Conservation (phyloP, 23 tunicate species). For the Styela plicata region DNA sequence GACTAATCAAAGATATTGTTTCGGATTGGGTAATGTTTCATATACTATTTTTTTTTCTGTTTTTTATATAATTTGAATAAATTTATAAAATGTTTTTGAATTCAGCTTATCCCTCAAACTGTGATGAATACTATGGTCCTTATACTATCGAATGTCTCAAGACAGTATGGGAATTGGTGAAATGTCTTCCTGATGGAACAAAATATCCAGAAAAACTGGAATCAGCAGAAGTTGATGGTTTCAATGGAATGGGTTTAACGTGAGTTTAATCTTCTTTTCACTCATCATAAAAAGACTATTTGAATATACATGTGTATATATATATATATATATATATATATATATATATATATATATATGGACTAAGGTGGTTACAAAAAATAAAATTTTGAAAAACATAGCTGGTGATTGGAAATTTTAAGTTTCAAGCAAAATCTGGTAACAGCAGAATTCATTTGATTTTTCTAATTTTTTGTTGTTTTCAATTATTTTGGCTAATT, state of each 20-base stretch:
- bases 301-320: too few species aligned
- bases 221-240: not conserved
- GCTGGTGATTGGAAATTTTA: too few species aligned
- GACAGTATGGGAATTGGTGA: constrained; percentile 8
- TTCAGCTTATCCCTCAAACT: constrained; percentile 18
- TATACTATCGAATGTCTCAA: not conserved
- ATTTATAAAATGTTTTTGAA: not conserved
- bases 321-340: too few species aligned
- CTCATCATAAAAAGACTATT: not conserved
- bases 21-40: constrained; percentile 8
- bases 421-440: too few species aligned
- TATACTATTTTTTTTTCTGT: not conserved
- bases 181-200: constrained; percentile 27
- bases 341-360: too few species aligned
- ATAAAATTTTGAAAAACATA: too few species aligned
- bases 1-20: not conserved
- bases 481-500: too few species aligned
- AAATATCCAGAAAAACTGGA: constrained; percentile 10
- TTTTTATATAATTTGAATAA: too few species aligned
- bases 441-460: too few species aligned
- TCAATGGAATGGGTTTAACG: constrained; percentile 6
- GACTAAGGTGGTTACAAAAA: too few species aligned
- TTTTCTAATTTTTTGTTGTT: too few species aligned
- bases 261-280: not conserved
- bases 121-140: constrained; percentile 14